Percentiles rank a stretch among this genome's conserved stretches.
Evolutionary conservation across 2,888 invertebrate genomes (phyloP).

Genomic region (Pachycephus smyrnensis): DNA sequence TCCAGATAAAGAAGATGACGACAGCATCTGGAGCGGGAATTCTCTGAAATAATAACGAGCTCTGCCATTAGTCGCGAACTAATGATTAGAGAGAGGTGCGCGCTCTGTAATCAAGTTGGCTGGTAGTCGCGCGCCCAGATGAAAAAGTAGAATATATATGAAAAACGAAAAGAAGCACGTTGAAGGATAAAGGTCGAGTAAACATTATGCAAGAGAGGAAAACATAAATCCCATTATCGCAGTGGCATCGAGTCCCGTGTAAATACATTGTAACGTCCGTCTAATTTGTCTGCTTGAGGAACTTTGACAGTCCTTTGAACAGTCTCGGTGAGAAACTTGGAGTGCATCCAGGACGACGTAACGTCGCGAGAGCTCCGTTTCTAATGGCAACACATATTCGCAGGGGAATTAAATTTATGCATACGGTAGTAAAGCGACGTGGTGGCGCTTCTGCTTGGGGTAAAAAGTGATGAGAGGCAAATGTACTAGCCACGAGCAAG

Average conservation of each 20-base stretch:
- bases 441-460: conserved; percentile 18
- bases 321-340: not conserved
- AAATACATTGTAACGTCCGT: not conserved
- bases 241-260: not conserved
- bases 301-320: not conserved
- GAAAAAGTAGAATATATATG: not conserved
- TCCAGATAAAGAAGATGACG: not conserved
- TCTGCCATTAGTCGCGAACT: conserved; percentile 35
- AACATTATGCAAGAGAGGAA: not conserved
- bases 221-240: not conserved
- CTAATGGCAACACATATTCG: not conserved
- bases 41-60: conserved; percentile 36
- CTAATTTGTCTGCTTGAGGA: not conserved
- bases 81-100: conserved; percentile 31
- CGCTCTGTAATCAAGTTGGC: not conserved
- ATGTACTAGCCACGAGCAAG: not conserved
- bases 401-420: conserved; percentile 43
- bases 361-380: not conserved
- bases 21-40: conserved; percentile 15
- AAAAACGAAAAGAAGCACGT: not conserved
- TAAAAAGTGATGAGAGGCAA: conserved; percentile 42
- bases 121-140: not conserved
- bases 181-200: conserved; percentile 22
- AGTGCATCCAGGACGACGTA: not conserved
- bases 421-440: conserved; percentile 20